A percentile compares a stretch with the other conserved stretches of the same genome.
phyloP scores from a whole-genome alignment of 2,888 invertebrate genomes.

The Spodoptera littoralis region DNA sequence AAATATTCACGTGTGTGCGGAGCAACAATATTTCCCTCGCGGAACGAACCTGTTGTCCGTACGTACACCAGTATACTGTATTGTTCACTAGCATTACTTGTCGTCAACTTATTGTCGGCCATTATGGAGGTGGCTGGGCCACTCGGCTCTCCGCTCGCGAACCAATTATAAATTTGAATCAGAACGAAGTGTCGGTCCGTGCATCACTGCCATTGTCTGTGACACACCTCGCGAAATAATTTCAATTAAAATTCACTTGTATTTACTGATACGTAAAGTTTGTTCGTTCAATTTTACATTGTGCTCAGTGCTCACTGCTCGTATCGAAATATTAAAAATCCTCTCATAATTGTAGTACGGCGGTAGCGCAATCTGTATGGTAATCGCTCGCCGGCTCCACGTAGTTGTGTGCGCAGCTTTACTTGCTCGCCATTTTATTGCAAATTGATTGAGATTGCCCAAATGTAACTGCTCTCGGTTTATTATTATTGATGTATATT shows the following conservation, averaged over 20 bases:
- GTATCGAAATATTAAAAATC: conserved; percentile 50
- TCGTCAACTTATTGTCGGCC: neutral
- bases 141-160: conserved; percentile 18
- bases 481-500: conserved; percentile 34
- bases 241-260: conserved; percentile 57
- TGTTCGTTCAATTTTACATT: conserved; percentile 46
- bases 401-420: conserved; percentile 45
- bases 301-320: conserved; percentile 6
- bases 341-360: conserved; percentile 29
- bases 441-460: conserved; percentile 44
- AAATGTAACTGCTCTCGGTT: conserved; percentile 21
- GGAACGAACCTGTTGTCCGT: conserved; percentile 6
- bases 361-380: conserved; percentile 55
- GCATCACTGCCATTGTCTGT: conserved; percentile 45
- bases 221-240: conserved; percentile 41
- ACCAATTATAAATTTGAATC: conserved; percentile 50
- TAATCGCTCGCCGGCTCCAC: conserved; percentile 35
- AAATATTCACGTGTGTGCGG: conserved; percentile 20
- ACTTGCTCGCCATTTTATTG: conserved; percentile 44
- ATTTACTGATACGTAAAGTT: conserved; percentile 43
- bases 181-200: conserved; percentile 21
- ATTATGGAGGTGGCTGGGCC: conserved; percentile 25
- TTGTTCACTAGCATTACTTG: neutral
- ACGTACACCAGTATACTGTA: conserved; percentile 1
- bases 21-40: conserved; percentile 32